Conservation (phyloP, 2,888 invertebrate species). For the Drosophila pseudotalamancana region DNA sequence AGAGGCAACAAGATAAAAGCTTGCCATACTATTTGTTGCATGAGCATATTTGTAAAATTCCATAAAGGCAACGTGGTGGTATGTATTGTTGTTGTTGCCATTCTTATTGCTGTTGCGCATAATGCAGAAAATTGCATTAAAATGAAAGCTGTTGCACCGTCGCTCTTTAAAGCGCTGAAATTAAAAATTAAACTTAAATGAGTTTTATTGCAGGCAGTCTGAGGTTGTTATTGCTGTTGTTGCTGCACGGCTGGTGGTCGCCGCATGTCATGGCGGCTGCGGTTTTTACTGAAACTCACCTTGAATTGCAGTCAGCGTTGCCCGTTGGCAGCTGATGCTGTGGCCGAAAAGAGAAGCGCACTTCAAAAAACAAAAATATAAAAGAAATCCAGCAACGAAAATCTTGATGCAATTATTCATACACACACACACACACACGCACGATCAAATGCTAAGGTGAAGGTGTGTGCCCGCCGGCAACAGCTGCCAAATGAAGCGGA, state of each 20-base stretch:
- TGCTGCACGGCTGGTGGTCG: constrained; percentile 69
- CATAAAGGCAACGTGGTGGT: constrained; percentile 51
- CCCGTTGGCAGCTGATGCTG: constrained; percentile 54
- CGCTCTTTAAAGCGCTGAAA: constrained; percentile 63
- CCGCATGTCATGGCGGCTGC: constrained; percentile 70
- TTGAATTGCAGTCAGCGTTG: constrained; percentile 55
- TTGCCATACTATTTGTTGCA: constrained; percentile 38
- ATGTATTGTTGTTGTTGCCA: constrained; percentile 22
- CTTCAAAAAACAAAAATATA: constrained; percentile 1
- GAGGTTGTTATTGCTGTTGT: constrained; percentile 1
- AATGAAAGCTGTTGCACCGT: constrained; percentile 41
- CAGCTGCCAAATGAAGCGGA: constrained; percentile 43
- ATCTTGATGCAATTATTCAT: constrained; percentile 81
- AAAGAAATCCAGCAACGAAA: constrained; percentile 44
- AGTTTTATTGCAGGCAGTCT: constrained; percentile 29
- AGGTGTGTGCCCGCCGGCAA: constrained; percentile 68
- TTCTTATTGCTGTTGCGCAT: constrained; percentile 30
- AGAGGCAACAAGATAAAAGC: neutral
- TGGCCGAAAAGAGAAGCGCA: constrained; percentile 36
- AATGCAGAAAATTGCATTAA: constrained; percentile 52
- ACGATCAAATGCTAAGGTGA: constrained; percentile 53
- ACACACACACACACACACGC: constrained; percentile 45
- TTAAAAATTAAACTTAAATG: constrained; percentile 76
- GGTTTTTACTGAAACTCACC: constrained; percentile 74
- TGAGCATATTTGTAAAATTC: constrained; percentile 51